A percentile compares a stretch with the other conserved stretches of the same genome.
These are phyloP conservation scores for Ciconia nigra DNA, from an alignment of 2,797 vertebrate species.

Conservation along the genomic window DNA sequence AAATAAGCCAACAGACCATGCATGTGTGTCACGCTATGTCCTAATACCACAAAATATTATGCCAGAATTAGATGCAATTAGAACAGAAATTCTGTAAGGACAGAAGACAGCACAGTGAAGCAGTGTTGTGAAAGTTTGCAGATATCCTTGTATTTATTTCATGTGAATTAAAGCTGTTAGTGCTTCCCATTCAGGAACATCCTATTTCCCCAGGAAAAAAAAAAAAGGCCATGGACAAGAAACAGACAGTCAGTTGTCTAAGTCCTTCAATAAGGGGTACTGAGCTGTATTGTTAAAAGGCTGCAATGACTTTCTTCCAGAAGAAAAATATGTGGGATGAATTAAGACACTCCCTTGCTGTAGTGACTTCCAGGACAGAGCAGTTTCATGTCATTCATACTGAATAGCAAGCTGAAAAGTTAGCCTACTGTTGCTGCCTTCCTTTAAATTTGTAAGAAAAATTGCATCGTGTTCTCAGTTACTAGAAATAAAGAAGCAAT, in stretches of 20 bases:
- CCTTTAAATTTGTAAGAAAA: neutral
- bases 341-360: neutral
- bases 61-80: slow-evolving; percentile 6
- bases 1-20: neutral
- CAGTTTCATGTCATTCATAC: neutral
- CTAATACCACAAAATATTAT: slow-evolving; percentile 13
- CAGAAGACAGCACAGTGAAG: neutral
- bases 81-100: neutral
- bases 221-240: neutral
- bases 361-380: neutral
- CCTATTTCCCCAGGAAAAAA: neutral
- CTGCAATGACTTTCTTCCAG: neutral
- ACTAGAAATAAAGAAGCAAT: neutral
- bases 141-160: neutral
- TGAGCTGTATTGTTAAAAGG: neutral
- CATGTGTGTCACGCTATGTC: neutral
- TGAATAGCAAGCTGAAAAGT: neutral
- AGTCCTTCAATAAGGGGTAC: neutral
- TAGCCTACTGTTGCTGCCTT: neutral
- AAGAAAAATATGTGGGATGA: neutral
- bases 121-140: neutral
- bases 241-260: neutral
- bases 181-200: neutral
- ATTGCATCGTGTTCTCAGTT: neutral
- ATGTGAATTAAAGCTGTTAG: neutral